Evolutionary conservation across 2,797 vertebrate genomes (phyloP).

Genomic region (Phrynocephalus vlangalii): DNA sequence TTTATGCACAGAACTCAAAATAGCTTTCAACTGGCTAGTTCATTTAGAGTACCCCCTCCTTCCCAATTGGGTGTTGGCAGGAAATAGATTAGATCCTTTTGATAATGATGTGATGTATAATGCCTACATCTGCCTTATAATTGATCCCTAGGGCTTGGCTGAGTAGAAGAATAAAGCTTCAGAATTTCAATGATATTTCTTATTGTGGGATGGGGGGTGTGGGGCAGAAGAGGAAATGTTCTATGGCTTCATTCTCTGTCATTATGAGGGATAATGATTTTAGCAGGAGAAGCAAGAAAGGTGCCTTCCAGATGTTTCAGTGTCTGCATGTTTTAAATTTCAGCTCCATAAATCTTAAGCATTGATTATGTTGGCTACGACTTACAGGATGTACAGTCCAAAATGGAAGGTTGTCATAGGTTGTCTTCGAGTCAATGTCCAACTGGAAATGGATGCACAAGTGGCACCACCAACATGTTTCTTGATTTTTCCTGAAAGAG

Average conservation of each 20-base stretch:
- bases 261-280: background rate
- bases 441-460: background rate
- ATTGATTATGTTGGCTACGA: too few relatives aligned
- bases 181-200: constrained; percentile 23
- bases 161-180: constrained; percentile 14
- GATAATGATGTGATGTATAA: constrained; percentile 11
- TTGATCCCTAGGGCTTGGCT: constrained; percentile 27
- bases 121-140: constrained; percentile 34
- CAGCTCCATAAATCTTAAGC: too few relatives aligned
- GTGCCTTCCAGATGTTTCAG: background rate
- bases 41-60: background rate
- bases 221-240: background rate
- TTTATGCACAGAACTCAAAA: background rate
- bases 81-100: constrained; percentile 39
- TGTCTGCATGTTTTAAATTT: too few relatives aligned
- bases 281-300: background rate
- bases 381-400: too few relatives aligned
- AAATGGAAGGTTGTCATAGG: too few relatives aligned
- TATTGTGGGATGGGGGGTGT: background rate
- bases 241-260: background rate
- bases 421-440: background rate
- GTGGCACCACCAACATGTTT: background rate
- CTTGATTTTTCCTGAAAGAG: background rate
- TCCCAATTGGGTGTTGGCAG: background rate
- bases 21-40: background rate